These are phyloP conservation scores for Oligia latruncula DNA, from an alignment of 2,888 invertebrate species.

Conservation along the genomic window DNA sequence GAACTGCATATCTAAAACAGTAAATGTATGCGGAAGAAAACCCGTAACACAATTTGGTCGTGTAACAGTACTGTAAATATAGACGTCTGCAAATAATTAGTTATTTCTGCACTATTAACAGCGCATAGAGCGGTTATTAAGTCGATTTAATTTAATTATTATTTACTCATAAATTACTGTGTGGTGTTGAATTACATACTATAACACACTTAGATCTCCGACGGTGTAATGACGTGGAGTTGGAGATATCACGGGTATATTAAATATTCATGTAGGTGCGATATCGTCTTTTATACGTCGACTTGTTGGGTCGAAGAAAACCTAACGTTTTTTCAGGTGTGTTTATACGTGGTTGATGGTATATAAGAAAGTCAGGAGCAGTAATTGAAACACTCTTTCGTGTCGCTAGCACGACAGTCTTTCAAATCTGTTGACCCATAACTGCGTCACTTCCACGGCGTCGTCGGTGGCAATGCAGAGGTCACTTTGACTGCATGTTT, in stretches of 20 bases:
- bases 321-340: slow-evolving; percentile 17
- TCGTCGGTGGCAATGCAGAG: neutral
- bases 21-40: slow-evolving; percentile 63
- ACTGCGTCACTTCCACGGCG: neutral
- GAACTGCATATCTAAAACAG: slow-evolving; percentile 43
- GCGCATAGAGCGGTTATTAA: slow-evolving; percentile 56
- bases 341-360: neutral
- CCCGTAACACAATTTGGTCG: slow-evolving; percentile 44
- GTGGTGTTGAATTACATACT: slow-evolving; percentile 49
- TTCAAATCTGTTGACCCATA: neutral
- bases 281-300: slow-evolving; percentile 18
- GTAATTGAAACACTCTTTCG: neutral
- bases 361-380: neutral
- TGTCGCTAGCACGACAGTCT: neutral
- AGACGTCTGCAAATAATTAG: slow-evolving; percentile 66
- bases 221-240: slow-evolving; percentile 46
- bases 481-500: neutral
- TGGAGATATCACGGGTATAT: slow-evolving; percentile 36
- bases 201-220: slow-evolving; percentile 38
- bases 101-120: slow-evolving; percentile 67
- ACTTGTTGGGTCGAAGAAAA: slow-evolving; percentile 5
- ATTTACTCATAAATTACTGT: slow-evolving; percentile 46
- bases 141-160: slow-evolving; percentile 57
- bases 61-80: slow-evolving; percentile 64
- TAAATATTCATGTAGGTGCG: slow-evolving; percentile 46